These are phyloP conservation scores for Drosophila ananassae DNA, from an alignment of 1,140 invertebrate genomes.

Conservation along the genomic window DNA sequence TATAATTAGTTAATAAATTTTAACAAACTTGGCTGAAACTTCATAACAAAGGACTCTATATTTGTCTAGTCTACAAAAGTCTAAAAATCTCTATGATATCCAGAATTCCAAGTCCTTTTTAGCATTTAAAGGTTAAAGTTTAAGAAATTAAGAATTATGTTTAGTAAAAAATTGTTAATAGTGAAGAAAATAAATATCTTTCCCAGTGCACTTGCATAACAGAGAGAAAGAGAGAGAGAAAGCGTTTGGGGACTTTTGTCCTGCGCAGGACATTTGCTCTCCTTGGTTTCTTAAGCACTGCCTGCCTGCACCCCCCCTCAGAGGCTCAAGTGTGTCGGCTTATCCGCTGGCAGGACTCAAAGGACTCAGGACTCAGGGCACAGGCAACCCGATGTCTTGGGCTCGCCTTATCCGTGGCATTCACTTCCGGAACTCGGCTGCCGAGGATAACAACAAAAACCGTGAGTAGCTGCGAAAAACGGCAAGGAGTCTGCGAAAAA, in stretches of 20 bases:
- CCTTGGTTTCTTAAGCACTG: background rate
- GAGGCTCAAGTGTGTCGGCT: background rate
- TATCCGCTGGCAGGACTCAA: conserved; percentile 14
- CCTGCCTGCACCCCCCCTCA: too few relatives aligned
- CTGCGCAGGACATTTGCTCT: conserved; percentile 5
- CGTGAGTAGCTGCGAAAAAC: background rate
- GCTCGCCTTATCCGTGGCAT: conserved; percentile 41
- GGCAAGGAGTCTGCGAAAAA: background rate
- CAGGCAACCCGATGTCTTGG: conserved; percentile 27
- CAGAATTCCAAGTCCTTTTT: too few relatives aligned
- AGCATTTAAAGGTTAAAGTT: background rate
- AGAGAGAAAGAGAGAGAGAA: background rate
- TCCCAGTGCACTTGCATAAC: conserved; percentile 8
- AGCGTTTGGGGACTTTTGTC: background rate
- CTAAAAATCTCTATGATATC: too few relatives aligned
- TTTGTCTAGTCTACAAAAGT: too few relatives aligned
- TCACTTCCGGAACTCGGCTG: conserved; percentile 62
- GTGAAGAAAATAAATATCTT: background rate
- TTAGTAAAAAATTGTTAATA: too few relatives aligned
- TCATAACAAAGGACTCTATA: too few relatives aligned
- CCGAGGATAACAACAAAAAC: conserved; percentile 25
- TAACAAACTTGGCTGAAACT: too few relatives aligned
- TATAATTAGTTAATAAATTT: too few relatives aligned
- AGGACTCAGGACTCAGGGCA: conserved; percentile 3
- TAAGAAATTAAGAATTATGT: background rate